A percentile compares a stretch with the other conserved stretches of the same genome.
Conservation (phyloP, 2,888 invertebrate species). For the Theodoxus fluviatilis region DNA sequence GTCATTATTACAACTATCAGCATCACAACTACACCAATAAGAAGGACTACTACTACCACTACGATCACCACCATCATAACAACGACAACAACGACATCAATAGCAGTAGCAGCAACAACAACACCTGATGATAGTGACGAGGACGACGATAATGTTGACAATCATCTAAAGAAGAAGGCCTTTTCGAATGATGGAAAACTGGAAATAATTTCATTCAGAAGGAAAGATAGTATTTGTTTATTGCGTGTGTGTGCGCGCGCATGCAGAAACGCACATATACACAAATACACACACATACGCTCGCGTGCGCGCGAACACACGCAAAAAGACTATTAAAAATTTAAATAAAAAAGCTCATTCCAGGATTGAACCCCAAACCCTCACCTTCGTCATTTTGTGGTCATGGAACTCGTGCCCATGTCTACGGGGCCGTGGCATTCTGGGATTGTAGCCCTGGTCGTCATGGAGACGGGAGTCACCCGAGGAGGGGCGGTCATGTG, state of each 20-base stretch:
- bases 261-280: background rate
- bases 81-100: too few relatives aligned
- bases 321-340: background rate
- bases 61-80: too few relatives aligned
- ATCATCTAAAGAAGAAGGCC: too few relatives aligned
- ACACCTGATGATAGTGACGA: too few relatives aligned
- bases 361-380: background rate
- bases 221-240: too few relatives aligned
- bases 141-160: too few relatives aligned
- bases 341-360: background rate
- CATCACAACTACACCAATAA: too few relatives aligned
- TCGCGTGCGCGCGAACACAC: background rate
- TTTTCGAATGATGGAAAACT: too few relatives aligned
- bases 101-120: too few relatives aligned
- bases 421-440: conserved; percentile 41
- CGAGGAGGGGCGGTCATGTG: background rate
- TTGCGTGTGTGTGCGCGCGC: background rate
- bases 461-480: background rate
- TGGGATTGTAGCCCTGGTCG: conserved; percentile 32
- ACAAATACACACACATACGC: background rate
- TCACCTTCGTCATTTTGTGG: conserved; percentile 47
- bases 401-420: conserved; percentile 45
- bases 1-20: too few relatives aligned
- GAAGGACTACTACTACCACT: too few relatives aligned
- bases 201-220: too few relatives aligned